phyloP scores from a whole-genome alignment of 2,797 vertebrate species.

The Columba guinea region DNA sequence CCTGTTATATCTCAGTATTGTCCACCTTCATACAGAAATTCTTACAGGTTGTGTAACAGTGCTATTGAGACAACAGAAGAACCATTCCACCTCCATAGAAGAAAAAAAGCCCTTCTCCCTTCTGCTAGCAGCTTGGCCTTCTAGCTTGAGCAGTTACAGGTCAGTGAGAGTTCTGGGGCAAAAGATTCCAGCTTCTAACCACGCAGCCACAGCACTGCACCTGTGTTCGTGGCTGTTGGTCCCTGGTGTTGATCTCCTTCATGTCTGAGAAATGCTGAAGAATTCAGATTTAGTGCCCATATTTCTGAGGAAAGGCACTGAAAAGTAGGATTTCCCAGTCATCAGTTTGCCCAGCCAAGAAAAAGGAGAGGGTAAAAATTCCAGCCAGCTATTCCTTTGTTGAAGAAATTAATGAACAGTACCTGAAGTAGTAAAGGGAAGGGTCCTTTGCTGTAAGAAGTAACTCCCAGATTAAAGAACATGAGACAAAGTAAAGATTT shows the following conservation, averaged over 20 bases:
- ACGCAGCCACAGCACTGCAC: neutral
- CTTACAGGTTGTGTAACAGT: neutral
- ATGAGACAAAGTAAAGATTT: neutral
- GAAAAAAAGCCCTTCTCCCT: neutral
- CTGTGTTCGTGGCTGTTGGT: fast-evolving
- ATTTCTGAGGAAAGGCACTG: neutral
- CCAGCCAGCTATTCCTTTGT: neutral
- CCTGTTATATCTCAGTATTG: neutral
- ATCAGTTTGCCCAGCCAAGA: neutral
- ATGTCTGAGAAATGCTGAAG: neutral
- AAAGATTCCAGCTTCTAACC: neutral
- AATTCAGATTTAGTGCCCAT: neutral
- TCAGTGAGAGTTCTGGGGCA: neutral
- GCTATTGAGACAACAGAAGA: neutral
- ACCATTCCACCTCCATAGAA: neutral
- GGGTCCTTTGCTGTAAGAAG: neutral
- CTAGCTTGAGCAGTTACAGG: neutral
- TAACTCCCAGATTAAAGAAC: neutral
- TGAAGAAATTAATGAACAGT: neutral
- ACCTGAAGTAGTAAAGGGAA: neutral
- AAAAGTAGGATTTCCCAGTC: neutral
- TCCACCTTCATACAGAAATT: neutral
- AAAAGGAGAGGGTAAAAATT: neutral
- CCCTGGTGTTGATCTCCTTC: neutral
- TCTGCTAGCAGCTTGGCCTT: neutral